Conservation (phyloP, 2,888 invertebrate species). For the Microplitis manilae region DNA sequence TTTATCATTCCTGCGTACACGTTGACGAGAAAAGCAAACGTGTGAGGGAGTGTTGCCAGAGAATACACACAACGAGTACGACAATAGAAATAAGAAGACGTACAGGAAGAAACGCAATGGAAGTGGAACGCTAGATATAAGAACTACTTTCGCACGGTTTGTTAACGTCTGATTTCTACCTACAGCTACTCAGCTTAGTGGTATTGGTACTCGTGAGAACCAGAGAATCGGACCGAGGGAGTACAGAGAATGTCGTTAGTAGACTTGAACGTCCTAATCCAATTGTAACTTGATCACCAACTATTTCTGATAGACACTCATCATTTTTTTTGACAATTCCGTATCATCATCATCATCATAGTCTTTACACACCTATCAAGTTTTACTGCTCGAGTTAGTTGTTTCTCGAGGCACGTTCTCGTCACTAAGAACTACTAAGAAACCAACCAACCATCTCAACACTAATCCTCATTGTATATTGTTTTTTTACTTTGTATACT, state of each 20-base stretch:
- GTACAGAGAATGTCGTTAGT: constrained; percentile 6
- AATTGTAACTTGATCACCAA: not conserved
- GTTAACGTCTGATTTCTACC: constrained; percentile 37
- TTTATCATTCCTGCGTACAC: not conserved
- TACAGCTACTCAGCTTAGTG: constrained; percentile 5
- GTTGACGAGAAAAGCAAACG: constrained; percentile 1
- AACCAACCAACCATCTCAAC: not conserved
- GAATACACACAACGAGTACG: constrained; percentile 9
- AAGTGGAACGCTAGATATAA: constrained; percentile 36
- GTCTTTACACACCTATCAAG: not conserved
- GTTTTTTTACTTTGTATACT: too few relatives aligned
- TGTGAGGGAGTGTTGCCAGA: constrained; percentile 31
- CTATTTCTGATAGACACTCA: not conserved
- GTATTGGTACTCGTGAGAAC: constrained; percentile 34
- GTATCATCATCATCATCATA: constrained; percentile 9
- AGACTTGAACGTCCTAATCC: not conserved
- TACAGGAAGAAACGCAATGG: constrained; percentile 21
- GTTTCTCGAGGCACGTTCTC: constrained; percentile 69
- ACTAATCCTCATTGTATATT: too few relatives aligned
- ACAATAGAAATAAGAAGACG: constrained; percentile 31
- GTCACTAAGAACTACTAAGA: constrained; percentile 55
- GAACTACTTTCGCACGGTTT: constrained; percentile 43
- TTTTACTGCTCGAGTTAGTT: constrained; percentile 61
- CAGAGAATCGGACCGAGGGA: constrained; percentile 14
- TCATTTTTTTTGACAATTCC: not conserved